Conservation (phyloP, 2,797 vertebrate species). For the Hipposideros larvatus region DNA sequence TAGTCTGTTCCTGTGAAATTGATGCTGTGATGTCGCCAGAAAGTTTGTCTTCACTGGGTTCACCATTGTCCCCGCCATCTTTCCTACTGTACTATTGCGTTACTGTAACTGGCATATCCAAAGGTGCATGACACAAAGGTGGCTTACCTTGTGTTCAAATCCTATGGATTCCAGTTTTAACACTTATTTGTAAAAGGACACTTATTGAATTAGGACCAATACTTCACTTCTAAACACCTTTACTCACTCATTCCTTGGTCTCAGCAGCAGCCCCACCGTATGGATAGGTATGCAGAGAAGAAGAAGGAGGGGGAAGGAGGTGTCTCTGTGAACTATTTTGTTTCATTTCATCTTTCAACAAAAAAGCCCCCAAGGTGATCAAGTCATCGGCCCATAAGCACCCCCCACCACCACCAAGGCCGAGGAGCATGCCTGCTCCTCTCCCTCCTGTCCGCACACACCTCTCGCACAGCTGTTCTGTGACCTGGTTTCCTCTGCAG, state of each 20-base stretch:
- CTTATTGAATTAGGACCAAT: conserved; percentile 11
- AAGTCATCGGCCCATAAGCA: background rate
- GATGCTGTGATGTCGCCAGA: background rate
- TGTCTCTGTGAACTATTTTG: conserved; percentile 55
- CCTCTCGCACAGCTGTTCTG: conserved; percentile 29
- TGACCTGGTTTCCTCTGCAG: conserved; percentile 45
- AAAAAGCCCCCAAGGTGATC: conserved; percentile 6
- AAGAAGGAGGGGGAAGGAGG: conserved; percentile 53
- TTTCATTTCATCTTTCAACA: conserved; percentile 56
- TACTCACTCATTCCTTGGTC: conserved; percentile 67
- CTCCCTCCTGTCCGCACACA: conserved; percentile 48
- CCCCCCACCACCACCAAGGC: background rate
- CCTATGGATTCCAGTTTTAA: background rate
- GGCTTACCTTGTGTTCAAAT: conserved; percentile 39
- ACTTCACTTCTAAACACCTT: conserved; percentile 62
- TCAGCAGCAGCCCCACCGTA: background rate
- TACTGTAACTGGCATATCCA: background rate
- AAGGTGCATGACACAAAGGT: background rate
- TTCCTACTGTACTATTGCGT: background rate
- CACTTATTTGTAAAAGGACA: conserved; percentile 29
- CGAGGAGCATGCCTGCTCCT: background rate
- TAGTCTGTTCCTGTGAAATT: background rate
- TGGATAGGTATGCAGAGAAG: conserved; percentile 43
- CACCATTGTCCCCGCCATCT: background rate
- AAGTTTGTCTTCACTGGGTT: background rate